Conservation (phyloP, 2,113 vertebrate species). For the Bubalus kerabau region DNA sequence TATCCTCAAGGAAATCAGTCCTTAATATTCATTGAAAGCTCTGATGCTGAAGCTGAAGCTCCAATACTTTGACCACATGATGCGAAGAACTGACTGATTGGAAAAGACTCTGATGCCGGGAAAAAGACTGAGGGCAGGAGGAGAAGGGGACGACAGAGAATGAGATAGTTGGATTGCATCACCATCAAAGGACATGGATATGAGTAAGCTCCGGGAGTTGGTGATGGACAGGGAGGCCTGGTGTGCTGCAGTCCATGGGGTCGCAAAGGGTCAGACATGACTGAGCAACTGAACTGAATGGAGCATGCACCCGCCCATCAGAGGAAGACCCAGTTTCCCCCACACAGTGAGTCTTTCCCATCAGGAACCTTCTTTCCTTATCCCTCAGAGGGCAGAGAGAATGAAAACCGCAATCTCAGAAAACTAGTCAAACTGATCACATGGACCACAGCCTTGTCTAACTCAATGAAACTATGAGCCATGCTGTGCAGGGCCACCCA, state of each 20-base stretch:
- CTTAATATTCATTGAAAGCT: not conserved
- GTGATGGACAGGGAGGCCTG: not conserved
- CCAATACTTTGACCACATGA: not conserved
- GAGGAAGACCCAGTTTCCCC: not conserved
- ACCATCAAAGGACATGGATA: not conserved
- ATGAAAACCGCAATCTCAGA: not conserved
- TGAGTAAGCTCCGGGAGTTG: not conserved
- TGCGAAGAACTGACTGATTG: not conserved
- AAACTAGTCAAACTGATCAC: not conserved
- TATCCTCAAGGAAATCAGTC: not conserved
- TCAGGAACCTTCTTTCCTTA: not conserved
- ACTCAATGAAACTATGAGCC: not conserved
- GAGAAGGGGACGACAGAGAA: not conserved
- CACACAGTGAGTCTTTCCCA: not conserved
- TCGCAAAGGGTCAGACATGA: accelerated
- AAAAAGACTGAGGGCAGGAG: not conserved
- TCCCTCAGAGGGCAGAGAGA: not conserved
- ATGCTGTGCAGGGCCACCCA: not conserved
- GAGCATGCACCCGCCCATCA: not conserved
- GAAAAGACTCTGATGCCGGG: not conserved
- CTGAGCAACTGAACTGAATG: not conserved
- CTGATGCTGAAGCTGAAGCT: not conserved
- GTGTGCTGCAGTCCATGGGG: not conserved
- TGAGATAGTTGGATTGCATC: not conserved
- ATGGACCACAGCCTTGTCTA: not conserved